These are phyloP conservation scores for Diphyllodes magnificus DNA, from an alignment of 2,113 vertebrate species.

Conservation along the genomic window DNA sequence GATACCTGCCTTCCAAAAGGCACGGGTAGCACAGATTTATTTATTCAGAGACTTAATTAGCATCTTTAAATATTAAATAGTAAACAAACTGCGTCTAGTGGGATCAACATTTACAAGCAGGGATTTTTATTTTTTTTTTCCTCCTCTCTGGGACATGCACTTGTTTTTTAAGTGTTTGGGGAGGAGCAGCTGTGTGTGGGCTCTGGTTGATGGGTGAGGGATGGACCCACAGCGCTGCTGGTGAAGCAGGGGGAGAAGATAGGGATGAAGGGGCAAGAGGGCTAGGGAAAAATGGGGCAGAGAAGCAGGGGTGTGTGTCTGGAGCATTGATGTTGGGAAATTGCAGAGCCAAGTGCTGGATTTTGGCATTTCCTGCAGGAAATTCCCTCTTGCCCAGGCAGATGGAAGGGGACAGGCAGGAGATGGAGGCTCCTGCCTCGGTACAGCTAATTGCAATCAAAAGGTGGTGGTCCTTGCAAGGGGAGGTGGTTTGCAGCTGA, in stretches of 20 bases:
- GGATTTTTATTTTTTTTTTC: not conserved
- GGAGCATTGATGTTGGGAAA: not conserved
- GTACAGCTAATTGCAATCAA: not conserved
- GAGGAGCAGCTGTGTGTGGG: not conserved
- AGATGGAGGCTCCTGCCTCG: not conserved
- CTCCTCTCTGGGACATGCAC: not conserved
- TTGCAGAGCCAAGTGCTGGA: not conserved
- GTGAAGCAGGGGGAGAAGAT: not conserved
- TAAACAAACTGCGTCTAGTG: constrained; percentile 66
- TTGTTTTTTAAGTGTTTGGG: not conserved
- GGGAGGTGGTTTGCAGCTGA: constrained; percentile 3
- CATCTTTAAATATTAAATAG: constrained; percentile 77
- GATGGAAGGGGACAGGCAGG: not conserved
- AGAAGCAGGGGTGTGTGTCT: not conserved
- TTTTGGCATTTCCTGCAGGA: not conserved
- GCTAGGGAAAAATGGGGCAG: not conserved
- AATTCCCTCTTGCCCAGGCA: not conserved
- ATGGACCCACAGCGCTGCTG: not conserved
- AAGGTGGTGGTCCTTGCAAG: constrained; percentile 14
- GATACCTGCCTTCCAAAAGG: not conserved
- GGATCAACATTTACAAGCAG: constrained; percentile 66
- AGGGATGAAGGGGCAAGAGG: not conserved
- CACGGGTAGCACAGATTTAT: constrained; percentile 44
- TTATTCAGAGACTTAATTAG: constrained; percentile 73
- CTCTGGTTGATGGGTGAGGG: not conserved